Evolutionary conservation across 2,888 invertebrate species (phyloP).

Genomic region (Melangyna quadrimaculata): DNA sequence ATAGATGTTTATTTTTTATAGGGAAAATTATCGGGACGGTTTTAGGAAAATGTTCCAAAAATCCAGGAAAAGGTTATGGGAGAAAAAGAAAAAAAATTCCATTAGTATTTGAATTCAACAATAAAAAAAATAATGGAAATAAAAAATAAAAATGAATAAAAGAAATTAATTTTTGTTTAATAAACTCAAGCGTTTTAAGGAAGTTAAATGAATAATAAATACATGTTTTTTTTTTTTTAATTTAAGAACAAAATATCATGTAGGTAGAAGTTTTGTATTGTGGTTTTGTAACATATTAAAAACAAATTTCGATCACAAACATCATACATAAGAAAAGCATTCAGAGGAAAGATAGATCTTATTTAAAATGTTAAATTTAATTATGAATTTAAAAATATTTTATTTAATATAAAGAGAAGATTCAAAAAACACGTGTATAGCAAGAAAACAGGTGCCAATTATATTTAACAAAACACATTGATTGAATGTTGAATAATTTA

Average conservation of each 20-base stretch:
- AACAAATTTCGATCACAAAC: slow-evolving; percentile 40
- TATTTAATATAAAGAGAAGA: not conserved
- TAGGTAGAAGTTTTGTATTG: slow-evolving; percentile 26
- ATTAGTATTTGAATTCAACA: slow-evolving; percentile 59
- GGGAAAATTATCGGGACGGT: slow-evolving; percentile 3
- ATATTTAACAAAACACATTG: not conserved
- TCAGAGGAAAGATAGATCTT: slow-evolving; percentile 13
- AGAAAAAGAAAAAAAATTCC: slow-evolving; percentile 62
- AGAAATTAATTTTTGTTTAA: slow-evolving; percentile 7
- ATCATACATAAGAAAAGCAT: slow-evolving; percentile 40
- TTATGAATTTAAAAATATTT: not conserved
- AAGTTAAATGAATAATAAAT: slow-evolving; percentile 8
- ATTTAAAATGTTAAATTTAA: not conserved
- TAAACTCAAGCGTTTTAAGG: slow-evolving; percentile 48
- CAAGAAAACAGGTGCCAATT: not conserved
- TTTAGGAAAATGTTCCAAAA: slow-evolving; percentile 56
- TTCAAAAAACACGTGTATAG: not conserved
- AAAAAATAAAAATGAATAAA: slow-evolving; percentile 9
- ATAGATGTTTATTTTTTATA: slow-evolving; percentile 15
- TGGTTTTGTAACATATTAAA: slow-evolving; percentile 22
- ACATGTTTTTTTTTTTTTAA: not conserved
- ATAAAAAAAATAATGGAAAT: slow-evolving; percentile 33
- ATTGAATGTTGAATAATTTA: not conserved
- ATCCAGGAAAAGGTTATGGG: slow-evolving; percentile 33
- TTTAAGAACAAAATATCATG: slow-evolving; percentile 17